Percentiles rank a stretch among this genome's conserved stretches.
Conservation (phyloP, 2,797 vertebrate genomes). For the Myotis planiceps region DNA sequence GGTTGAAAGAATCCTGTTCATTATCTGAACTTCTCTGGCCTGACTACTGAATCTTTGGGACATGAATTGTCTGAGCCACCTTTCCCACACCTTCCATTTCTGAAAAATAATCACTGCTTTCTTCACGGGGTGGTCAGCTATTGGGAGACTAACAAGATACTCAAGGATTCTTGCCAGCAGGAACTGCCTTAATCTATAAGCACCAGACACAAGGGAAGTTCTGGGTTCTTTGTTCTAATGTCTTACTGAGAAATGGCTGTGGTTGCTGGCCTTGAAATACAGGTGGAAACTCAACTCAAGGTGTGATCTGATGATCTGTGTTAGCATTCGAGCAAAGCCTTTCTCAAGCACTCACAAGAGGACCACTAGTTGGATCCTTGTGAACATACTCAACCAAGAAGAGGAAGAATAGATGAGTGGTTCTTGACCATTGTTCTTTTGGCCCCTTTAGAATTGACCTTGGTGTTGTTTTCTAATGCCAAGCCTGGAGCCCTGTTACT, state of each 20-base stretch:
- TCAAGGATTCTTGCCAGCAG: neutral
- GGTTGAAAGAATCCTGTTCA: neutral
- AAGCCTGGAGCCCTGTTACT: neutral
- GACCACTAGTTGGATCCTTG: too few relatives aligned
- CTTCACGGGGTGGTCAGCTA: neutral
- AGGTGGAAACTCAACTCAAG: neutral
- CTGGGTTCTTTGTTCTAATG: neutral
- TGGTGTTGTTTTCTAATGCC: neutral
- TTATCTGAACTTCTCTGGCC: constrained; percentile 15
- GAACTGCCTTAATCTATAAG: neutral
- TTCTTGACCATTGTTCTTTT: neutral
- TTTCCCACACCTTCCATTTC: neutral
- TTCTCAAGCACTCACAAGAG: neutral
- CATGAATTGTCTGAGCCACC: neutral
- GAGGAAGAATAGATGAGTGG: neutral
- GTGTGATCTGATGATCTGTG: accelerated
- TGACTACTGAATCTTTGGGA: neutral
- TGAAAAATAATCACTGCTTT: neutral
- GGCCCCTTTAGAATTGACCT: neutral
- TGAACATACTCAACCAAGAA: neutral
- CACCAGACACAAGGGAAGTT: neutral
- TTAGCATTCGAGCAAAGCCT: neutral
- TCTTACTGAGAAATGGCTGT: neutral
- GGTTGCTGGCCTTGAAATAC: neutral
- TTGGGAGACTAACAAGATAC: neutral